A percentile compares a stretch with the other conserved stretches of the same genome.
Conservation (phyloP, 2,888 invertebrate species). For the Hermaeophaga mercurialis region DNA sequence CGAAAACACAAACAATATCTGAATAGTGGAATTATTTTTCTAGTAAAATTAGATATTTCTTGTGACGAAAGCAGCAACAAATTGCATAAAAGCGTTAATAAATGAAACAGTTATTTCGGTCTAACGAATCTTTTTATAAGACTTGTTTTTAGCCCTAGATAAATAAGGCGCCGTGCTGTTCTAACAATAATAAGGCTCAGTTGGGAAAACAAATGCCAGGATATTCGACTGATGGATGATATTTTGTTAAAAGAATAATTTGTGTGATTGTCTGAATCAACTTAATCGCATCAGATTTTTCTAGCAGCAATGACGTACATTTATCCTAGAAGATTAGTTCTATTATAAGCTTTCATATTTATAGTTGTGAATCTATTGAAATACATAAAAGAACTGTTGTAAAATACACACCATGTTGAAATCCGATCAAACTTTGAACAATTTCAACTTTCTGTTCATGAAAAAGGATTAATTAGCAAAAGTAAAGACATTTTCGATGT, state of each 20-base stretch:
- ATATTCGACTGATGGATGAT: constrained; percentile 15
- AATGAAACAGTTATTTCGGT: background rate
- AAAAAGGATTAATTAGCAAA: too few species aligned
- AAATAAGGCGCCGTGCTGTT: constrained; percentile 34
- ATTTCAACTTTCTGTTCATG: too few species aligned
- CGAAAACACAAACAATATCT: too few species aligned
- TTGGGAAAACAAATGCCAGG: constrained; percentile 32
- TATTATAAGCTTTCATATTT: background rate
- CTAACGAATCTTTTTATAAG: constrained; percentile 23
- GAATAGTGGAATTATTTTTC: too few species aligned
- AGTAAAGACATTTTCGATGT: too few species aligned
- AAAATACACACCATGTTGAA: too few species aligned
- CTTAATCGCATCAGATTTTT: constrained; percentile 5
- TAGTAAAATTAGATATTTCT: too few species aligned
- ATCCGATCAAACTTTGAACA: too few species aligned
- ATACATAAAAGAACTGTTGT: too few species aligned
- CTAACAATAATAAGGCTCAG: constrained; percentile 33
- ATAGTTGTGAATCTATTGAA: too few species aligned
- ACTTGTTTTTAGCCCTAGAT: constrained; percentile 32
- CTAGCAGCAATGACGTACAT: constrained; percentile 11
- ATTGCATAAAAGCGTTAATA: background rate
- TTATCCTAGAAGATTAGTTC: constrained; percentile 2
- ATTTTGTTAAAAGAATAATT: constrained; percentile 21
- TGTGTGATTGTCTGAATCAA: constrained; percentile 12
- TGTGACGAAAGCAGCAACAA: too few species aligned